Evolutionary conservation across 2,888 invertebrate genomes (phyloP).

Genomic region (Hydrotaea cyrtoneurina): DNA sequence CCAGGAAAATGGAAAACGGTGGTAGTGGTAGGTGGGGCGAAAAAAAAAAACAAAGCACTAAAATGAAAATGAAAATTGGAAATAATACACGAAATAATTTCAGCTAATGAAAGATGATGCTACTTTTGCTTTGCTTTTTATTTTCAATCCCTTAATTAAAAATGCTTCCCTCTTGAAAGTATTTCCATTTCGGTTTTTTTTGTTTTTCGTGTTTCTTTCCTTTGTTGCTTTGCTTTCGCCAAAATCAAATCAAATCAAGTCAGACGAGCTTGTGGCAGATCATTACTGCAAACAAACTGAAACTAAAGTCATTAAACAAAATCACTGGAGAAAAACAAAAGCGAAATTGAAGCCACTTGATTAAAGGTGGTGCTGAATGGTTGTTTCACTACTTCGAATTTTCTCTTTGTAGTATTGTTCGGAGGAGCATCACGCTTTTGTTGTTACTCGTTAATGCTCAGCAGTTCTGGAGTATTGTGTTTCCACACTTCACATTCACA

Average conservation of each 20-base stretch:
- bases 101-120: conserved; percentile 24
- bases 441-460: not conserved
- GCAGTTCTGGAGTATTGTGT: not conserved
- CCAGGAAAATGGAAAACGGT: too few relatives aligned
- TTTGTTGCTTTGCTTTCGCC: not conserved
- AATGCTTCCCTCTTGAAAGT: not conserved
- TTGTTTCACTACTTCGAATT: not conserved
- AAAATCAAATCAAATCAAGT: conserved; percentile 27
- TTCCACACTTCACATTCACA: not conserved
- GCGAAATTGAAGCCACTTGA: not conserved
- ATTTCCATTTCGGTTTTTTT: not conserved
- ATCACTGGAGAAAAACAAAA: conserved; percentile 11
- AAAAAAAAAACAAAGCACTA: not conserved
- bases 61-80: conserved; percentile 33
- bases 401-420: not conserved
- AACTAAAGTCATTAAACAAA: conserved; percentile 37
- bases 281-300: not conserved
- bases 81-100: conserved; percentile 32
- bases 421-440: not conserved
- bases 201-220: too few relatives aligned
- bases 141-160: conserved; percentile 29
- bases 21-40: not conserved
- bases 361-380: not conserved
- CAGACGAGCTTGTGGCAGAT: not conserved
- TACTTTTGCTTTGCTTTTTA: not conserved